These are phyloP conservation scores for Budorcas taxicolor DNA, from an alignment of 2,113 vertebrate genomes.

Conservation along the genomic window DNA sequence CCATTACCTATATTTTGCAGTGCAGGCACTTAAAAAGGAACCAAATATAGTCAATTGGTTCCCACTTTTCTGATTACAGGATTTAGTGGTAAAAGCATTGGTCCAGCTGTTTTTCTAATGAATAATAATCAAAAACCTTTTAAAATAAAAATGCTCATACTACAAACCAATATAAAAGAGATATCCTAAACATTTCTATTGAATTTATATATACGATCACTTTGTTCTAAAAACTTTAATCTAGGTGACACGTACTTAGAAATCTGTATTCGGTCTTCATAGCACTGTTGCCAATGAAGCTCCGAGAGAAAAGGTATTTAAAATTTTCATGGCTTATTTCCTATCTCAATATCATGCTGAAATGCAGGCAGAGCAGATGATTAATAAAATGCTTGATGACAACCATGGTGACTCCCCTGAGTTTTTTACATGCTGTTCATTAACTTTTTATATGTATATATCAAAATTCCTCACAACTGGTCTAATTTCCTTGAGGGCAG, in stretches of 20 bases:
- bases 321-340: neutral
- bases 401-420: neutral
- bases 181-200: neutral
- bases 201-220: neutral
- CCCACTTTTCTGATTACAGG: constrained; percentile 38
- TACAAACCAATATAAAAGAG: constrained; percentile 2
- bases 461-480: neutral
- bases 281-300: neutral
- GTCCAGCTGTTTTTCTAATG: constrained; percentile 41
- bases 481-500: neutral
- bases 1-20: constrained; percentile 55
- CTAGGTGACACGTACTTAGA: neutral
- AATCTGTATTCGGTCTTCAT: neutral
- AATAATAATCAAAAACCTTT: constrained; percentile 3
- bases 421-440: neutral
- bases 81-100: constrained; percentile 45
- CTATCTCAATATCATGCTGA: neutral
- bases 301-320: neutral
- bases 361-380: neutral
- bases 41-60: constrained; percentile 40
- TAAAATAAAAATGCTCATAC: constrained; percentile 34
- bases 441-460: neutral
- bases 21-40: constrained; percentile 54
- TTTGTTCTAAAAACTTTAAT: constrained; percentile 28
- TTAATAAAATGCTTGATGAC: neutral